A percentile compares a stretch with the other conserved stretches of the same genome.
phyloP scores from a whole-genome alignment of 2,113 vertebrate species.

The Sigmodon hispidus region DNA sequence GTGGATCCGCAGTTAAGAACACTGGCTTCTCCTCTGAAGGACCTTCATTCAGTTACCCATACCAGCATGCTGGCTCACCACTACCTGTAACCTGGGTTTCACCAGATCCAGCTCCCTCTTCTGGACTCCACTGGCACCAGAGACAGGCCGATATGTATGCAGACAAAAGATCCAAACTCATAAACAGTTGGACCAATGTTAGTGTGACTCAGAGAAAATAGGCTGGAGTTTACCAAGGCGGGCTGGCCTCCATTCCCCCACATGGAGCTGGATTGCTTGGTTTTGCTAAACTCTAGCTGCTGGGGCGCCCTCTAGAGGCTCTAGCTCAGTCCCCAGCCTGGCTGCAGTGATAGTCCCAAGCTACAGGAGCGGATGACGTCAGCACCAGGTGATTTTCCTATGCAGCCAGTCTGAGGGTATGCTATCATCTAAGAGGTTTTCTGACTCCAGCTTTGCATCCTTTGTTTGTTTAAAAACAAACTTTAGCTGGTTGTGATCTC shows the following conservation, averaged over 20 bases:
- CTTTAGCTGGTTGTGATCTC: neutral
- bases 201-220: neutral
- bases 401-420: neutral
- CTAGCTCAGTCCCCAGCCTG: neutral
- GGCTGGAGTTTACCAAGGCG: neutral
- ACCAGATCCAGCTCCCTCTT: neutral
- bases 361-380: neutral
- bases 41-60: neutral
- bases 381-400: neutral
- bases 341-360: neutral
- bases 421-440: neutral
- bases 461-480: neutral
- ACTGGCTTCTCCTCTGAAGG: neutral
- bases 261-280: neutral
- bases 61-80: neutral
- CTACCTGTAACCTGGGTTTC: neutral
- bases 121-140: neutral
- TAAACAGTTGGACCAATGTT: neutral
- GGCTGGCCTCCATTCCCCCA: neutral
- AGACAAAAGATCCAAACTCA: neutral
- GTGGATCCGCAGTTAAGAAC: neutral
- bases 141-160: neutral
- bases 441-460: neutral
- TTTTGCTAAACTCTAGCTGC: neutral
- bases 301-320: neutral